Base-by-base conservation (phyloP, 2,888 invertebrate species). In the Slavum lentiscoides region DNA sequence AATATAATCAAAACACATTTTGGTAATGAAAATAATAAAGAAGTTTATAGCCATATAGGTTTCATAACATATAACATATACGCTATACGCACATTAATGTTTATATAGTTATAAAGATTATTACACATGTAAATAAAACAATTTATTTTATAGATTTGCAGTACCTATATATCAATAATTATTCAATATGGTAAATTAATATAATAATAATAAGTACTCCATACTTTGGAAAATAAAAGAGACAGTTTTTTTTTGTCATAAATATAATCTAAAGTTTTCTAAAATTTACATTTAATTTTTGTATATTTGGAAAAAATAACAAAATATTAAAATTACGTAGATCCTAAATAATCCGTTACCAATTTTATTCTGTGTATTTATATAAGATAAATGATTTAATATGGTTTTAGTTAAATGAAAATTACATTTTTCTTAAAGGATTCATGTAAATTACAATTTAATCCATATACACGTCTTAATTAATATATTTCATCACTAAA, bases 271-370 rank as follows among this genome's bases (percentile, higher is more conserved):
- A 49, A 49, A 6, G 37, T 30, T 37, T 39, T 30, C 66, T 66
- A 39, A 8, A 55, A 66, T 37, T 39, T 64, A 15, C 39, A 66
- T 74, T 74, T 74, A 55, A 66, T 39, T 39, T 55, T 37, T 75
- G n/a, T 67, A 2, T 23, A 19, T 67, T 19, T 61, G 39, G 15
- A 64, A 61, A n/a, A 64, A 39, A 49, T 23, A 43, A 17, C 1
- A 72, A 23, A 61, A 15, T 19, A 17, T 17, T 19, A 55, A 37
- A 53, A 37, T 53, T 30, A 37, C 19, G 19, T 73, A 21, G 30
- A 37, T 74, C 53, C 30, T 37, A 62, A 73, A 74, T n/a, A 64
- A 74, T 53, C 17, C 30, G 37, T 30, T 30, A 23, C 11, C 15
- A 49, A 1, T 49, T 49, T 49, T 49, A 49, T 49, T 49, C 49